These are phyloP conservation scores for Drosophila phalerata DNA, from an alignment of 2,888 invertebrate genomes.

Conservation along the genomic window DNA sequence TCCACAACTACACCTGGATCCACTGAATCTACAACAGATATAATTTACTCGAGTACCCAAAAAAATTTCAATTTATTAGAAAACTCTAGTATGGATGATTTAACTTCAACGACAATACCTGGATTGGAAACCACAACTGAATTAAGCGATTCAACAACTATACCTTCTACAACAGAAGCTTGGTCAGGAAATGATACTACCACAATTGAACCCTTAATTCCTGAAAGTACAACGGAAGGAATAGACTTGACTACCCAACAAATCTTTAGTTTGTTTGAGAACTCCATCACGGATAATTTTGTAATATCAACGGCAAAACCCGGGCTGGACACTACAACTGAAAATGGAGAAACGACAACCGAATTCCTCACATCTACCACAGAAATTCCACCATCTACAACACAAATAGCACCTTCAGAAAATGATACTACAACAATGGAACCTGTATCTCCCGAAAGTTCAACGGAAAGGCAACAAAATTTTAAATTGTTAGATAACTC, in stretches of 20 bases:
- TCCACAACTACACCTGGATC: conserved; percentile 2
- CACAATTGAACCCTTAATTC: too few relatives aligned
- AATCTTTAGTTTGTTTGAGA: neutral
- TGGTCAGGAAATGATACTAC: too few relatives aligned
- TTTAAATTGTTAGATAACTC: neutral
- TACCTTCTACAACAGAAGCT: too few relatives aligned
- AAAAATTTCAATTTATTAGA: too few relatives aligned
- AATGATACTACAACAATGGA: neutral
- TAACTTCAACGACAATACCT: too few relatives aligned
- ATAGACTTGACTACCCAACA: neutral
- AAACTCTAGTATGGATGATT: too few relatives aligned
- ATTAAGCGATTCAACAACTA: too few relatives aligned
- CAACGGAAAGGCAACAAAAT: conserved; percentile 3
- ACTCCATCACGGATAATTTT: neutral
- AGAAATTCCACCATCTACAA: neutral
- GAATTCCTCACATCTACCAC: conserved; percentile 3
- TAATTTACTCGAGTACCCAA: too few relatives aligned
- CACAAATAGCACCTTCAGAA: neutral
- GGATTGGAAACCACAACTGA: too few relatives aligned
- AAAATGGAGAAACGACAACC: neutral
- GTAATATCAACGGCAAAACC: neutral
- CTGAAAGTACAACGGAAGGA: neutral
- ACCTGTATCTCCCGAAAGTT: neutral
- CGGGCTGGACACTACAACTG: neutral
- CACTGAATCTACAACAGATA: too few relatives aligned